These are phyloP conservation scores for Athene cunicularia DNA, from an alignment of 2,113 vertebrate species.

Conservation along the genomic window DNA sequence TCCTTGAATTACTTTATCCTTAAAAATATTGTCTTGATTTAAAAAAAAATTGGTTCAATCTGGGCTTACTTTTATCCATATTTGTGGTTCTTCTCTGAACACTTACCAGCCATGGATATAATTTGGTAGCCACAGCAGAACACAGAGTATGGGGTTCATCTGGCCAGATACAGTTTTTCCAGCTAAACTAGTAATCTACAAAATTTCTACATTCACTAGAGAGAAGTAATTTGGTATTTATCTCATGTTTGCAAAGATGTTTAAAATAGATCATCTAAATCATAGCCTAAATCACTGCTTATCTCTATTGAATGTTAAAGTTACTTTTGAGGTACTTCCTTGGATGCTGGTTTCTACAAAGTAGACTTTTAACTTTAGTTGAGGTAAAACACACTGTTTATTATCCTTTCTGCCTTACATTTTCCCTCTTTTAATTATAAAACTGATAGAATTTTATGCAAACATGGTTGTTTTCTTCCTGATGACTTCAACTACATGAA, in stretches of 20 bases:
- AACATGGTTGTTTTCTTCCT: neutral
- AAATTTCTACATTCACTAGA: neutral
- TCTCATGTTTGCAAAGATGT: neutral
- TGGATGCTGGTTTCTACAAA: neutral
- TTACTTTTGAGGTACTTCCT: neutral
- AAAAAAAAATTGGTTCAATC: rapidly evolving
- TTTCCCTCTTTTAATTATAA: neutral
- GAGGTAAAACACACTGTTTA: neutral
- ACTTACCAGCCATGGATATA: neutral
- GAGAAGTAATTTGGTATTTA: neutral
- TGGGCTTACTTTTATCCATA: neutral
- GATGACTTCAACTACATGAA: neutral
- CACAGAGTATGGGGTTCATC: neutral
- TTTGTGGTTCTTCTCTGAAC: neutral
- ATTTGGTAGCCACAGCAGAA: neutral
- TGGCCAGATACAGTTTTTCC: neutral
- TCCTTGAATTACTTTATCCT: neutral
- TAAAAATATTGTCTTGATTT: neutral
- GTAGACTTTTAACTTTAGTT: neutral
- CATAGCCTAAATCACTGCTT: neutral
- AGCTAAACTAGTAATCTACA: neutral
- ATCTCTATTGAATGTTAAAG: neutral
- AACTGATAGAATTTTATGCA: neutral
- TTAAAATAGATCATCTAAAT: neutral
- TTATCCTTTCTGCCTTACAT: neutral